Conservation (phyloP, 2,888 invertebrate genomes). For the Subacronicta megacephala region DNA sequence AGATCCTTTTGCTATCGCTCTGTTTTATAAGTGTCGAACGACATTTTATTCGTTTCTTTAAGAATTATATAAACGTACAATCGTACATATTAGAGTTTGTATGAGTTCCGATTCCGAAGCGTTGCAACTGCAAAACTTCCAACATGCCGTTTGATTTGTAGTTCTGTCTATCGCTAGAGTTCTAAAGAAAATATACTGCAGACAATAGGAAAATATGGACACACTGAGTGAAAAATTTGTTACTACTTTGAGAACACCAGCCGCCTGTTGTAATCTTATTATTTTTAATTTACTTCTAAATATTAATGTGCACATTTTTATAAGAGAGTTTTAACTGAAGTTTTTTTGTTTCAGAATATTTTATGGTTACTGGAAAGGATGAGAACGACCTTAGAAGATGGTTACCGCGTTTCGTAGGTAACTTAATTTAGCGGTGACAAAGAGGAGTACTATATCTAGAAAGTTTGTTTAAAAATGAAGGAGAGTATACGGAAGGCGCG, state of each 20-base stretch:
- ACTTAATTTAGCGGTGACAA: slow-evolving; percentile 66
- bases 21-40: slow-evolving; percentile 77
- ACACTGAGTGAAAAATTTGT: slow-evolving; percentile 1
- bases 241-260: slow-evolving; percentile 3
- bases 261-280: background rate
- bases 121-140: slow-evolving; percentile 55
- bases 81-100: slow-evolving; percentile 49
- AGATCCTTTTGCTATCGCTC: slow-evolving; percentile 75
- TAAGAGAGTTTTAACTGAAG: slow-evolving; percentile 8
- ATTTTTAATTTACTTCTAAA: background rate
- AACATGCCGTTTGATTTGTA: slow-evolving; percentile 63
- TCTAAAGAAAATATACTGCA: slow-evolving; percentile 60
- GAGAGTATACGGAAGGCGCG: slow-evolving; percentile 66
- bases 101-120: slow-evolving; percentile 58
- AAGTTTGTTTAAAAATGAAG: slow-evolving; percentile 75
- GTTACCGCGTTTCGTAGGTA: slow-evolving; percentile 54
- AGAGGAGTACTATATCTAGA: slow-evolving; percentile 65
- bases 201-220: slow-evolving; percentile 20
- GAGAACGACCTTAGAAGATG: slow-evolving; percentile 57
- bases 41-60: slow-evolving; percentile 64
- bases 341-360: slow-evolving; percentile 74
- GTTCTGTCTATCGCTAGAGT: slow-evolving; percentile 56
- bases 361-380: slow-evolving; percentile 64
- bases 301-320: slow-evolving; percentile 8
- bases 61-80: slow-evolving; percentile 40